A percentile compares a stretch with the other conserved stretches of the same genome.
Evolutionary conservation across 2,888 invertebrate species (phyloP).

Genomic region (Rhaphigaster nebulosa): DNA sequence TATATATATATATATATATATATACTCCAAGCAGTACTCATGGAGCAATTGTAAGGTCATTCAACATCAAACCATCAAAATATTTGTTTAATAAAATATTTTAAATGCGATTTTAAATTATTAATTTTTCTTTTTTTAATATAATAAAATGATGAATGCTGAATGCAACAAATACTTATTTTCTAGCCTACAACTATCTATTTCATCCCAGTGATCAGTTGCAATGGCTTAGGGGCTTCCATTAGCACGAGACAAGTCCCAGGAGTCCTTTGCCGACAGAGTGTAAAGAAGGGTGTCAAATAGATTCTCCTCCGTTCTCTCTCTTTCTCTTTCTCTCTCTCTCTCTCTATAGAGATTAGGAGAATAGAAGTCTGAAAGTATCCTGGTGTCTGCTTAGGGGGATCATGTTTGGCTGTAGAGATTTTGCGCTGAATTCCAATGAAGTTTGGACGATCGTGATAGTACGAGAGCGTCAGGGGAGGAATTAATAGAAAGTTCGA

Average conservation of each 20-base stretch:
- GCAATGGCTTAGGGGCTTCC: not conserved
- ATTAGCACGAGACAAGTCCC: not conserved
- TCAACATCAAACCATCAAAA: no score
- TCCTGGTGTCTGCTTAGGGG: not conserved
- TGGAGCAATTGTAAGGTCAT: no score
- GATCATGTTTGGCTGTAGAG: not conserved
- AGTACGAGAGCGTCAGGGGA: not conserved
- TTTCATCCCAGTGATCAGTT: not conserved
- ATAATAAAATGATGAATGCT: no score
- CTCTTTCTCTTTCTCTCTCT: no score
- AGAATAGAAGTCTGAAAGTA: not conserved
- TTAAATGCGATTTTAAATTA: no score
- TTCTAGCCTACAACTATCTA: not conserved
- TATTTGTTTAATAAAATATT: no score
- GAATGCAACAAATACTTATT: not conserved
- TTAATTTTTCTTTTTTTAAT: no score
- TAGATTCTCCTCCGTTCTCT: not conserved
- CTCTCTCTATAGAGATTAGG: not conserved
- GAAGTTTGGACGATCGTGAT: not conserved
- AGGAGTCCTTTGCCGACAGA: not conserved
- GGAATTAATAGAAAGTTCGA: not conserved
- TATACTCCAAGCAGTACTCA: no score
- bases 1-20: no score
- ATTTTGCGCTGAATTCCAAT: not conserved
- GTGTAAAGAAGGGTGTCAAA: conserved; percentile 23